Evolutionary conservation across 2,797 vertebrate species (phyloP), one percentile per base, ranked within the genome.

Genomic region (Chrosomus eos): DNA sequence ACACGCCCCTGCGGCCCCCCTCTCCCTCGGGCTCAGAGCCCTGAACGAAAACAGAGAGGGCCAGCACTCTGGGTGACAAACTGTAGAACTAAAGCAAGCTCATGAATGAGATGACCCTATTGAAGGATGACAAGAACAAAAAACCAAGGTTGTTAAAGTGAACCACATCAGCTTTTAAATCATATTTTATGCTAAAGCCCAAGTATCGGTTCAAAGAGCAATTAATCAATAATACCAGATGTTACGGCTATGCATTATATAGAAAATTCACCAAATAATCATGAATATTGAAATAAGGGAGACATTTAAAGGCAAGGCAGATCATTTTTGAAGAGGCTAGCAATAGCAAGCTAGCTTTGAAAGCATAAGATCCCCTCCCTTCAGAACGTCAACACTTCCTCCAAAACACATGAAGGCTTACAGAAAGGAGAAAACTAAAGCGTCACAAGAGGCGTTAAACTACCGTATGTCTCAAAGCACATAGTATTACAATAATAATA

Each of bases 1-100:
- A 64, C 88, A 91, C 88, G 81, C 91, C 90, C 90, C 87, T 81
- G 75, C n/a, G 75, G 66, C 53, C 80, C 84, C 71, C 68, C 82
- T 45, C 75, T 45, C 79, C 67, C 68, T 74, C 26, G n/a, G 74
- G 84, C 70, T 11, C n/a, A 81, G 85, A 79, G 81, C 70, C 68
- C 18, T 64, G 84, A 88, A 86, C 58, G 86, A 86, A 90, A 89
- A 90, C 87, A 90, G 71, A 87, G 58, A 83, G 73, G 71, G 38
- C 4, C 66, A 31, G 45, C 5, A 16, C 64, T 53, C 75, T 33
- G 76, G 75, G 33, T 64, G 66, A 79, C 43, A 71, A 66, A 55
- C 72, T 33, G 26, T 9, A 55, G 58, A 77, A 73, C 14, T 21
- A 81, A 33, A 70, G 36, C 28, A 58, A 81, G 60, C 5, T 7